Evolutionary conservation across 2,797 vertebrate species (phyloP).

Genomic region (Threskiornis aethiopicus): DNA sequence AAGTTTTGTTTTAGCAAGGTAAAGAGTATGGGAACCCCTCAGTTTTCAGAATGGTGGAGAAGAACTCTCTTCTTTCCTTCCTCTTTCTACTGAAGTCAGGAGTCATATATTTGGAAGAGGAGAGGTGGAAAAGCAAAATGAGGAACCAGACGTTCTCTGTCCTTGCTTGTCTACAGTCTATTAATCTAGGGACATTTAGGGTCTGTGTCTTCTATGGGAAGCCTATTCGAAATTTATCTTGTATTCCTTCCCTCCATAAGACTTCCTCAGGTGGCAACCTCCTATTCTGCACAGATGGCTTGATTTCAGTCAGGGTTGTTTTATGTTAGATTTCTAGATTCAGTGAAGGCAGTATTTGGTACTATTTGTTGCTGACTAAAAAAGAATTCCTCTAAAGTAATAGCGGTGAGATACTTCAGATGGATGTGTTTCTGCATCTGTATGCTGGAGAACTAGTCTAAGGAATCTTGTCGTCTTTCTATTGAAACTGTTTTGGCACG

Average conservation of each 20-base stretch:
- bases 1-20: not conserved
- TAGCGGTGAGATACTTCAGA: not conserved
- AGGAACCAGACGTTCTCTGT: not conserved
- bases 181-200: not conserved
- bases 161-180: not conserved
- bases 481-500: not conserved
- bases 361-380: not conserved
- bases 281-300: not conserved
- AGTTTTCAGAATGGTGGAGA: not conserved
- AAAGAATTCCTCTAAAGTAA: not conserved
- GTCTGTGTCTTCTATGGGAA: not conserved
- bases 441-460: not conserved
- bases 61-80: not conserved
- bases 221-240: not conserved
- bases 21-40: not conserved
- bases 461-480: not conserved
- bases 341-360: not conserved
- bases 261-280: not conserved
- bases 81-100: not conserved
- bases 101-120: not conserved
- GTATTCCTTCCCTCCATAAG: not conserved
- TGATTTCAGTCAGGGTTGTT: not conserved
- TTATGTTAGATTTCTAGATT: not conserved
- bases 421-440: not conserved
- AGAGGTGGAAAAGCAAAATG: not conserved